Evolutionary conservation across 2,888 invertebrate genomes (phyloP).

Genomic region (Vanessa cardui): DNA sequence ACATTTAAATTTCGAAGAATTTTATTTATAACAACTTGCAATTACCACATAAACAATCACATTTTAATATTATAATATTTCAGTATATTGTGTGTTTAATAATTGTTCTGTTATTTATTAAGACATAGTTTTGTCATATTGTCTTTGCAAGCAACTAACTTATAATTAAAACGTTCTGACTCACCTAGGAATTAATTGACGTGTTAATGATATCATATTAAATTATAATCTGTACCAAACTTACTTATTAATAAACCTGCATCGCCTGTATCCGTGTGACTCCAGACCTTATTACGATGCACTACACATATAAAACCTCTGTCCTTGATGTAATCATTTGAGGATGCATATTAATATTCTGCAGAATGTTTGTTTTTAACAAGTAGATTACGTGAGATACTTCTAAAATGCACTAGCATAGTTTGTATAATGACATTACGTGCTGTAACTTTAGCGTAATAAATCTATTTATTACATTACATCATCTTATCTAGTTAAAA

Average conservation of each 20-base stretch:
- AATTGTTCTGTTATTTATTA: too few relatives aligned
- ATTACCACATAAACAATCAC: too few relatives aligned
- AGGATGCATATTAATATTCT: conserved; percentile 18
- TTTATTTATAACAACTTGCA: too few relatives aligned
- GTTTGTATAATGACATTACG: too few relatives aligned
- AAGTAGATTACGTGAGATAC: conserved; percentile 19
- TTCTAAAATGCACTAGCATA: background rate
- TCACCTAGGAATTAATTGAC: background rate
- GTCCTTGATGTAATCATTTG: conserved; percentile 15
- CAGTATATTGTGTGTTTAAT: too few relatives aligned
- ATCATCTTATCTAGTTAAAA: too few relatives aligned
- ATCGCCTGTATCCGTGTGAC: conserved; percentile 12
- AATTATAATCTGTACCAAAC: background rate
- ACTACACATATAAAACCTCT: background rate
- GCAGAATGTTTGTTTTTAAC: conserved; percentile 5
- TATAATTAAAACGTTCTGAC: background rate
- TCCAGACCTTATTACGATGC: conserved; percentile 1
- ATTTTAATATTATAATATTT: too few relatives aligned
- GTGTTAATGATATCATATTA: background rate
- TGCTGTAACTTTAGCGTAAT: too few relatives aligned
- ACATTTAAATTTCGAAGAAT: too few relatives aligned
- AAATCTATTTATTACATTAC: too few relatives aligned
- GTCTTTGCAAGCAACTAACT: too few relatives aligned
- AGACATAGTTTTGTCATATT: too few relatives aligned
- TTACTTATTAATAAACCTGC: background rate